Evolutionary conservation across 2,888 invertebrate genomes (phyloP).

Genomic region (Drosophila melanosoma): DNA sequence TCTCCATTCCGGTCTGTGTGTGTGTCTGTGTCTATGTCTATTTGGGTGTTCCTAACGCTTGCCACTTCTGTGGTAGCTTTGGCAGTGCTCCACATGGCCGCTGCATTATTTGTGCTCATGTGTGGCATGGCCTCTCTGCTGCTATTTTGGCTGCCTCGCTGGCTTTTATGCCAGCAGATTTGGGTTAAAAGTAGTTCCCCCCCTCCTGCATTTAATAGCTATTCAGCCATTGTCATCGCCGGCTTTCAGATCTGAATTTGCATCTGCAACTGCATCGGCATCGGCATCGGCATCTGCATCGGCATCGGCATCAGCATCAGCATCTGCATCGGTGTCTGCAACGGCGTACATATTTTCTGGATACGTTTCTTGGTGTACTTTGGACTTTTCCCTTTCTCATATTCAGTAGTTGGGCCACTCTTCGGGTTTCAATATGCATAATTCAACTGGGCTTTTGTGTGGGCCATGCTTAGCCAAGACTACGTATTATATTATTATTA

Average conservation of each 20-base stretch:
- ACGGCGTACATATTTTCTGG: constrained; percentile 22
- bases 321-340: constrained; percentile 19
- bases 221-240: constrained; percentile 51
- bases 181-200: constrained; percentile 79
- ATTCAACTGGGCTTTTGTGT: constrained; percentile 15
- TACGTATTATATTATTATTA: constrained; percentile 6
- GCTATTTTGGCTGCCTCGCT: constrained; percentile 38
- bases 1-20: not conserved
- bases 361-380: constrained; percentile 12
- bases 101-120: constrained; percentile 74
- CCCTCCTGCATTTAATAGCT: constrained; percentile 79
- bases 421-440: constrained; percentile 36
- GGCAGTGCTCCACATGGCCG: constrained; percentile 74
- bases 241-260: constrained; percentile 18
- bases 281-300: constrained; percentile 22
- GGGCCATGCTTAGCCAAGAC: not conserved
- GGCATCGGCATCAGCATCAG: constrained; percentile 13
- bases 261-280: constrained; percentile 34
- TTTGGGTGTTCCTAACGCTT: constrained; percentile 11
- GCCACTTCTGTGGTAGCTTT: constrained; percentile 58
- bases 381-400: constrained; percentile 10
- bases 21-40: not conserved
- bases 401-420: constrained; percentile 28
- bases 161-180: constrained; percentile 78
- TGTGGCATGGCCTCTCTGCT: constrained; percentile 54